A percentile compares a stretch with the other conserved stretches of the same genome.
phyloP scores from a whole-genome alignment of 2,797 vertebrate species.

The Anguilla marmorata region DNA sequence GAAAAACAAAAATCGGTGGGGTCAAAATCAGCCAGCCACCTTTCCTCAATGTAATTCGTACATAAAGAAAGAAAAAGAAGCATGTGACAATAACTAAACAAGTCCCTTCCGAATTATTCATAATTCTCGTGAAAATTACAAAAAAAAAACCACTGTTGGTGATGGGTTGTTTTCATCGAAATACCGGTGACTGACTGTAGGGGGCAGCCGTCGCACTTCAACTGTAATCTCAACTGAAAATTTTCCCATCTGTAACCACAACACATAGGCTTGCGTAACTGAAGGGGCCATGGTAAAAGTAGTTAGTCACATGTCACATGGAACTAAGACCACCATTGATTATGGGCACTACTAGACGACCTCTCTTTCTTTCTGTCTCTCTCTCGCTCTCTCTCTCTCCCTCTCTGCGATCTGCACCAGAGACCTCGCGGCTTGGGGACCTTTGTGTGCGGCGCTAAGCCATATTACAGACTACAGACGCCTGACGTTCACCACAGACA shows the following conservation, averaged over 20 bases:
- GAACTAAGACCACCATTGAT: slow-evolving; percentile 15
- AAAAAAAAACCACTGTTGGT: slow-evolving; percentile 20
- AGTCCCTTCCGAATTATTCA: slow-evolving; percentile 12
- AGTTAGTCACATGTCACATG: neutral
- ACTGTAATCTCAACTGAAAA: neutral
- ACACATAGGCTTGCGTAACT: slow-evolving; percentile 4
- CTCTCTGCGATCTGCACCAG: neutral
- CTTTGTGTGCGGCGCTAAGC: neutral
- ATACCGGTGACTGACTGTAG: slow-evolving; percentile 20
- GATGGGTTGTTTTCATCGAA: slow-evolving; percentile 19
- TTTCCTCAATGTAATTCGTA: neutral
- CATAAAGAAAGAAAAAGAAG: neutral
- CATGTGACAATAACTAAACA: neutral
- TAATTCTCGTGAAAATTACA: neutral
- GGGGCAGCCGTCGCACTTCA: neutral
- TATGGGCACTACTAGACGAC: neutral
- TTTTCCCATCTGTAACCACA: neutral
- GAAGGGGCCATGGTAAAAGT: slow-evolving; percentile 11
- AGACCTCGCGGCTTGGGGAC: neutral
- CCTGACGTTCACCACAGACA: neutral
- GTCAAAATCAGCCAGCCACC: neutral
- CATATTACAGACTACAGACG: slow-evolving; percentile 7
- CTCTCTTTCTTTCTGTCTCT: neutral
- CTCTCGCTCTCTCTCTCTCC: neutral
- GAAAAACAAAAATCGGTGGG: neutral